These are phyloP conservation scores for Thamnaconus septentrionalis DNA, from an alignment of 2,113 vertebrate genomes.

Conservation along the genomic window DNA sequence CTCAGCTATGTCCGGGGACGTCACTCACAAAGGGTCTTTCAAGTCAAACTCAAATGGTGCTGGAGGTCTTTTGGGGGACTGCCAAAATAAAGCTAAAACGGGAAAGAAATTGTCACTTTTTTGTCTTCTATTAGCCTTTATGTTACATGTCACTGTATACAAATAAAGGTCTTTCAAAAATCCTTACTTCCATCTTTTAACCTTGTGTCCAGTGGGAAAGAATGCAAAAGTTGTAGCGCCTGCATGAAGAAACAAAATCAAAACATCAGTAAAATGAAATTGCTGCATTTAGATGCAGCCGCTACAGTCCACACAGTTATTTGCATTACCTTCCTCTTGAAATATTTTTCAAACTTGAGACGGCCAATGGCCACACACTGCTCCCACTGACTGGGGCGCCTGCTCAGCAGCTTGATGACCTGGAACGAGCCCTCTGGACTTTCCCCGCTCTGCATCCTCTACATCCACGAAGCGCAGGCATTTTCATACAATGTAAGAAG, in stretches of 20 bases:
- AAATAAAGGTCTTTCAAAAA: not conserved
- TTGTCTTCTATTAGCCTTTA: not conserved
- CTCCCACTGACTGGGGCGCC: constrained; percentile 87
- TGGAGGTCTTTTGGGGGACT: constrained; percentile 96
- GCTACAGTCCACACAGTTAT: not conserved
- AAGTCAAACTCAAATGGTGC: constrained; percentile 90
- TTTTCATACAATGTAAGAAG: too few species aligned
- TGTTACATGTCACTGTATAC: not conserved
- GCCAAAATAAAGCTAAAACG: constrained; percentile 94
- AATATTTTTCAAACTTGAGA: constrained; percentile 98
- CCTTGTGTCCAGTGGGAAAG: constrained; percentile 92
- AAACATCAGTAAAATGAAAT: not conserved
- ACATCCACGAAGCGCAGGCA: constrained; percentile 19
- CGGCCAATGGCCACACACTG: constrained; percentile 89
- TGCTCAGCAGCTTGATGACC: constrained; percentile 91
- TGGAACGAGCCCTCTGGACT: constrained; percentile 95
- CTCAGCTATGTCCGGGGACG: not conserved
- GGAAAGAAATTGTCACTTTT: not conserved
- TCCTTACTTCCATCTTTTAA: constrained; percentile 98
- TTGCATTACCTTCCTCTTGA: constrained; percentile 90
- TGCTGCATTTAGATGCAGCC: not conserved
- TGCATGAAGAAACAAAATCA: constrained; percentile 49
- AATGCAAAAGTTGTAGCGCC: constrained; percentile 94
- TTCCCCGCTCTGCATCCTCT: constrained; percentile 91
- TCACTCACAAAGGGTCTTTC: constrained; percentile 90